Evolutionary conservation across 2,113 vertebrate genomes (phyloP).

Genomic region (Grammomys dolichurus): DNA sequence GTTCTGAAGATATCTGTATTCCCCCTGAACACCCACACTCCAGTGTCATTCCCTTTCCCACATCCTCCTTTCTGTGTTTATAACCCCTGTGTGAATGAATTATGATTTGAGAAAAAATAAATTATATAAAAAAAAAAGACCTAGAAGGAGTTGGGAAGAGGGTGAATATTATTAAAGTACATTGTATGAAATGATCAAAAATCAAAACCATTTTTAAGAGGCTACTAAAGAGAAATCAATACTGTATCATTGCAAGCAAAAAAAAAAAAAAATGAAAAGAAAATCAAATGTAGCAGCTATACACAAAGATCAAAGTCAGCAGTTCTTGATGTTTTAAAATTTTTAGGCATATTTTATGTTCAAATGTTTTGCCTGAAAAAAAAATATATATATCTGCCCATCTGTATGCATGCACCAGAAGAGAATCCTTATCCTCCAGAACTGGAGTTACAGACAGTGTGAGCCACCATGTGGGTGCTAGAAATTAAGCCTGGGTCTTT

Average conservation of each 20-base stretch:
- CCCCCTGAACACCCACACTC: no score
- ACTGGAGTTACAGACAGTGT: not conserved
- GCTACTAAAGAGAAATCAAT: not conserved
- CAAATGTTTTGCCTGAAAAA: not conserved
- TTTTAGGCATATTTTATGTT: not conserved
- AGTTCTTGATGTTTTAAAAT: not conserved
- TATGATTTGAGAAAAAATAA: no score
- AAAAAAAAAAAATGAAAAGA: not conserved
- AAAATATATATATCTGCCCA: not conserved
- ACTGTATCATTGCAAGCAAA: not conserved
- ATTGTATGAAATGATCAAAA: not conserved
- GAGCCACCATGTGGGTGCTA: not conserved
- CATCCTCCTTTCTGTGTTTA: no score
- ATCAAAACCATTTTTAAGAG: not conserved
- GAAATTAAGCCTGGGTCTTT: not conserved
- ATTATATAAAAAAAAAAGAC: not conserved
- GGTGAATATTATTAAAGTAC: not conserved
- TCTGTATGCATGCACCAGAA: not conserved
- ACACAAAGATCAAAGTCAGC: not conserved
- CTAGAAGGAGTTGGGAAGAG: not conserved
- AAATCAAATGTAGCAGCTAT: not conserved
- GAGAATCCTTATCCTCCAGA: not conserved
- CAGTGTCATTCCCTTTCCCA: no score
- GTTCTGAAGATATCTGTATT: no score
- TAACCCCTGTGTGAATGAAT: no score